phyloP scores from a whole-genome alignment of 2,113 vertebrate genomes.

The Zingel zingel region DNA sequence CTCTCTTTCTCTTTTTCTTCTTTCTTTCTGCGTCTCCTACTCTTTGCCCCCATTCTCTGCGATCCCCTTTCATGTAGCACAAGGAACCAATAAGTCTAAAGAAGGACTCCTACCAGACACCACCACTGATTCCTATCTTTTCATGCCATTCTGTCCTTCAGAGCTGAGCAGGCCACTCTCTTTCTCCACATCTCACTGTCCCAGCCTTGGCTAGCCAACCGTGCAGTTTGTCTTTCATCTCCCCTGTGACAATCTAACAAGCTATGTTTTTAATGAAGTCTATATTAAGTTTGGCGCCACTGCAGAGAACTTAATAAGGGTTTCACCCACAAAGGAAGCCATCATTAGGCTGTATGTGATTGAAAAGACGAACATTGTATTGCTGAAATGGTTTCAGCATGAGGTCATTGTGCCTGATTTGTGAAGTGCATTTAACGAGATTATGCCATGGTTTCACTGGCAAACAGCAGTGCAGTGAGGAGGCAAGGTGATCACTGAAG shows the following conservation, averaged over 20 bases:
- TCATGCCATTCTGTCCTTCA: slow-evolving; percentile 50
- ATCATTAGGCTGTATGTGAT: slow-evolving; percentile 50
- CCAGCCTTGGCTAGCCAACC: slow-evolving; percentile 52
- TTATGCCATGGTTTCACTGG: slow-evolving; percentile 49
- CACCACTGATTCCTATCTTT: slow-evolving; percentile 43
- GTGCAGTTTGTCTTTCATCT: slow-evolving; percentile 56
- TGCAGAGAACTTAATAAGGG: slow-evolving; percentile 60
- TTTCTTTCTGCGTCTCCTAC: slow-evolving; percentile 27
- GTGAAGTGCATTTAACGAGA: slow-evolving; percentile 64
- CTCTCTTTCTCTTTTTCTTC: slow-evolving; percentile 7
- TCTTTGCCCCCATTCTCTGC: slow-evolving; percentile 29
- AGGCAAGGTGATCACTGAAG: slow-evolving; percentile 9
- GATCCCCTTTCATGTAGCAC: slow-evolving; percentile 69
- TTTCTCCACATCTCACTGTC: slow-evolving; percentile 30
- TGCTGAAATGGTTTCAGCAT: slow-evolving; percentile 60
- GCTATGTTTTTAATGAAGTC: slow-evolving; percentile 59
- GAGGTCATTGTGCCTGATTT: slow-evolving; percentile 67
- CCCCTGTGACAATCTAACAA: slow-evolving; percentile 52
- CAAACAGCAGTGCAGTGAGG: slow-evolving; percentile 13
- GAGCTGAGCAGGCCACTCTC: slow-evolving; percentile 28
- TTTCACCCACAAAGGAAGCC: slow-evolving; percentile 55
- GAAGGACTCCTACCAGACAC: slow-evolving; percentile 43
- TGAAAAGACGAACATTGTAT: slow-evolving; percentile 57
- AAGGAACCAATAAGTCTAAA: slow-evolving; percentile 60
- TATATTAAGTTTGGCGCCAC: slow-evolving; percentile 66